Percentiles rank a stretch among this genome's conserved stretches.
These are phyloP conservation scores for Meloidogyne hapla DNA, from an alignment of 1,140 invertebrate species.

Conservation along the genomic window DNA sequence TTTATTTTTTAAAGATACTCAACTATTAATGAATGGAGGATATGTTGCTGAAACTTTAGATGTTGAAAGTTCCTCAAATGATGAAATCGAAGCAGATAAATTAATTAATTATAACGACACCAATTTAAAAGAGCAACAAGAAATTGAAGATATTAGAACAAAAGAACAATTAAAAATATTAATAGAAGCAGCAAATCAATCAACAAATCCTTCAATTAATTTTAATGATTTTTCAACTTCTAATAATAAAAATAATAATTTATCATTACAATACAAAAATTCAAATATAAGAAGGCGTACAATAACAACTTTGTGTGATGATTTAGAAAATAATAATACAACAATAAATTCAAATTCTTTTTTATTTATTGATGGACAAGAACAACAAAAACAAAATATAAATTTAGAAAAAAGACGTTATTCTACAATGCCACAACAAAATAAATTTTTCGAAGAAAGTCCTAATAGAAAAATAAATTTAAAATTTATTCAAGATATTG, in stretches of 20 bases:
- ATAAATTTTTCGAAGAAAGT: no score
- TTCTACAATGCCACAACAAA: not conserved
- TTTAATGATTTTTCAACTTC: no score
- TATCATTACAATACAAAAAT: not conserved
- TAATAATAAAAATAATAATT: not conserved
- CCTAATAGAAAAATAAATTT: not conserved
- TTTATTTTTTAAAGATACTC: not conserved
- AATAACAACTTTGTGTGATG: not conserved
- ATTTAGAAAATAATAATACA: not conserved
- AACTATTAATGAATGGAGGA: not conserved
- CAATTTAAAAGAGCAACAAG: not conserved
- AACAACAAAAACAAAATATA: not conserved
- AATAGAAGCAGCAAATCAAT: not conserved
- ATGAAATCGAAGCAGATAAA: not conserved
- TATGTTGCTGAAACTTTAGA: not conserved
- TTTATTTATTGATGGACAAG: not conserved
- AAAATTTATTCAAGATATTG: conserved; percentile 1
- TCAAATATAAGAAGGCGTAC: not conserved
- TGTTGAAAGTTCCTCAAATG: not conserved
- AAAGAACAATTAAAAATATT: not conserved
- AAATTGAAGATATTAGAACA: not conserved
- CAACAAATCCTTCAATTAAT: not conserved
- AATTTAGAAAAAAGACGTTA: not conserved
- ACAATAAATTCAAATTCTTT: not conserved
- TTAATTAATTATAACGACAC: not conserved